Evolutionary conservation across 1,140 invertebrate genomes (phyloP), one percentile per base, ranked within the genome.

Genomic region (Orius insidiosus): DNA sequence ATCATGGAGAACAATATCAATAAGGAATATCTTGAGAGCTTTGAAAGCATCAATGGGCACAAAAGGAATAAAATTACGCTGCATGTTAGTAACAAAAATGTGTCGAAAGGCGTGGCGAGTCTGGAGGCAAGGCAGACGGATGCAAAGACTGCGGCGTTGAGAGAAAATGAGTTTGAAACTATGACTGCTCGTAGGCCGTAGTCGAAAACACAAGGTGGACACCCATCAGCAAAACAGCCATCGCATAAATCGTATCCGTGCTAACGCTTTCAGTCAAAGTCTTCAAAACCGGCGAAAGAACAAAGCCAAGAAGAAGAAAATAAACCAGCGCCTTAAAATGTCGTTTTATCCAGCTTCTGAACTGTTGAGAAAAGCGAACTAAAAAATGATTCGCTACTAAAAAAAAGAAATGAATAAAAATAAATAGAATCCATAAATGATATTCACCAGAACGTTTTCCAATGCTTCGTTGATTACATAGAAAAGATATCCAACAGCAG

Each of bases 171-270:
- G 51, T 85, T 85, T 0, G 77, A 85, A 11, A 85, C 72, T 36
- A 84, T 72, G 11, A 85, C 78, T 32, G 78, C 81, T 33, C 78
- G 70, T 1, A 85, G 70, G 10, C 85, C 84, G 60, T 96, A 98
- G 61, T 97, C 85, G 58, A 84, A 85, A 93, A 93, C 47, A 88
- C 69, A 31, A 98, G 66, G 67, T 97, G 89, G 5, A 84, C 63
- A 1, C 88, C 54, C 61, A 96, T 75, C 75, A 93, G 88, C 31
- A 88, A 70, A n/a, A 82, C 76, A 14, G 87, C 77, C 68, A 80
- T 88, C 1, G 85, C 82, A 58, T 95, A 95, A 58, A 97, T 95
- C 2, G 92, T 95, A 61, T 98, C 92, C 1, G 92, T 96, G 57
- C 88, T 93, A 1, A n/a, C n/a, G 0, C 88, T 90, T 61, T 93